Base-by-base conservation (phyloP, 2,888 invertebrate genomes). In the Pediacus dermestoides region DNA sequence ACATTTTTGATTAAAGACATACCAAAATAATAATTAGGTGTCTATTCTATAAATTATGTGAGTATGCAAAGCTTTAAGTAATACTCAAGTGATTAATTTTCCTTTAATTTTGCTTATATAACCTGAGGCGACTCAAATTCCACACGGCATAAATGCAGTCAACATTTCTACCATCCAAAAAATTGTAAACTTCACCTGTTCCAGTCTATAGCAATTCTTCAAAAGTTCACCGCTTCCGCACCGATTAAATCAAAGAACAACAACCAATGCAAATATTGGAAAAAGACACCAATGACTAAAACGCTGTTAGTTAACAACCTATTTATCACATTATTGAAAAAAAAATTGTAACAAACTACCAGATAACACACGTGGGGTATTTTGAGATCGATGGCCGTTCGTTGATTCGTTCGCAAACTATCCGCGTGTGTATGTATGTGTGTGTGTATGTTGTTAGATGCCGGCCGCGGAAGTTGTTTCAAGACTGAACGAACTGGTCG, bases 381-480 rank as follows among this genome's bases (percentile, higher is more conserved):
- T n/a, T 3, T 33, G 35, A 32, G 45, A 43, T 44, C 51, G 50
- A 50, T 46, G 51, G 46, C 50, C 53, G 50, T 44, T n/a, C n/a
- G n/a, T n/a, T 50, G 48, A 45, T 30, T n/a, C n/a, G n/a, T 35
- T 33, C 34, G 39, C 34, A 30, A 12, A 37, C 31, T n/a, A n/a
- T n/a, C n/a, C n/a, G n/a, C n/a, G n/a, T n/a, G n/a, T n/a, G n/a
- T 36, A 34, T 39, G 28, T 35, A 34, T 39, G 39, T 44, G 52
- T 42, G 42, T 48, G 45, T 44, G 49, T 40, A 43, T 42, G 34
- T 39, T 46, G 47, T 41, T 44, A 34, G 42, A 49, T 50, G 49
- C 34, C 50, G 45, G 46, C 46, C 51, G 47, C 57, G 60, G 60
- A 57, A 58, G 57, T 55, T 49, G 55, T 48, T 51, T 40, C 44